Evolutionary conservation across 1,140 invertebrate species (phyloP), one percentile per base, ranked within the genome.

Genomic region (Neodiprion pinetum): DNA sequence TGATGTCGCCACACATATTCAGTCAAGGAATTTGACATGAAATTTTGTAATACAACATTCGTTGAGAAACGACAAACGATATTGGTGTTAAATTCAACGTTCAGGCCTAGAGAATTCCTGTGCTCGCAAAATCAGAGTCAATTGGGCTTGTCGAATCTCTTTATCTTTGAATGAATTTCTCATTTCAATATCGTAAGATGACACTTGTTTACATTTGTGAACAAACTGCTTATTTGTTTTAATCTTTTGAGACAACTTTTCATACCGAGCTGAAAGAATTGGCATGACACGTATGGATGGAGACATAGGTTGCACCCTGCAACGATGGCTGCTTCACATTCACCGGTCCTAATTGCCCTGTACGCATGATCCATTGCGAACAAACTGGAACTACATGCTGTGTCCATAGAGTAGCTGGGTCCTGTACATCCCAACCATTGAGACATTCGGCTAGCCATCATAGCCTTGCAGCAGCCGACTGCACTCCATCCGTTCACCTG

Each of bases 371-470:
- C 93, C 12, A 99, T 80, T 0, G 96, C 97, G 75, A 94, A 92
- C 72, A 97, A 89, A 74, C 96, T 96, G 47, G 96, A 97, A 68
- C 95, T 96, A 88, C 97, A 98, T 9, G 96, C 96, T 11, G 96
- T 95, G 82, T 99, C 97, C 1, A 97, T 90, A 9, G 94, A 88
- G 85, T 94, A 95, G 70, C 96, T 97, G 0, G 96, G 96, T 48
- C 94, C 94, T 75, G 90, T 91, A 0, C 92, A 81, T 70, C 93
- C 93, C 12, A 95, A 80, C 84, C 90, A 92, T 75, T 94, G 94
- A 0, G 96, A 98, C 48, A 98, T 91, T 71, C 97, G 91, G 83
- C 98, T 97, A 1, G 96, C 94, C 85, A 98, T 91, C 96, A 98
- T 98, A 9, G 96, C 95, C 73, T 96, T 91, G 78, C 93, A 94